A percentile compares a stretch with the other conserved stretches of the same genome.
phyloP scores from a whole-genome alignment of 2,888 invertebrate species.

The Luperina testacea region DNA sequence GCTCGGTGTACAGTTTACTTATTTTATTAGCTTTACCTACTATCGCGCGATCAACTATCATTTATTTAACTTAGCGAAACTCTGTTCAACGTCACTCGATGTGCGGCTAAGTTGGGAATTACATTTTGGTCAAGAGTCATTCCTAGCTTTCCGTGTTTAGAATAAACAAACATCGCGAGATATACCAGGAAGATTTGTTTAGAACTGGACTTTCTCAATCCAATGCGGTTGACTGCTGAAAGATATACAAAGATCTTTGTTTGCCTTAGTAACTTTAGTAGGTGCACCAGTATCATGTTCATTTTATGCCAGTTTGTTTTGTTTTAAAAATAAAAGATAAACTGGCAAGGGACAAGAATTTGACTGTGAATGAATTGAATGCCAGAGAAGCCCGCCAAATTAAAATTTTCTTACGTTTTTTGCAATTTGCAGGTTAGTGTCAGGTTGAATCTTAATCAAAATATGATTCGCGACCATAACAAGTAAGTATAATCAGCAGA shows the following conservation, averaged over 20 bases:
- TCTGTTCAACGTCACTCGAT: constrained; percentile 71
- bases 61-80: constrained; percentile 54
- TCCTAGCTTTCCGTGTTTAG: constrained; percentile 67
- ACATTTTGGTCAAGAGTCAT: constrained; percentile 72
- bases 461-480: too few relatives aligned
- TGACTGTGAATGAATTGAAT: neutral
- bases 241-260: constrained; percentile 54
- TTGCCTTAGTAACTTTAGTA: constrained; percentile 53
- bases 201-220: constrained; percentile 59
- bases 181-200: constrained; percentile 44
- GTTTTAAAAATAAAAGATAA: constrained; percentile 3
- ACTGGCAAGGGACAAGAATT: neutral
- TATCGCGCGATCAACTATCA: constrained; percentile 37
- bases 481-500: too few relatives aligned
- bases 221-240: constrained; percentile 24
- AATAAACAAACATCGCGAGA: constrained; percentile 72
- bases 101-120: constrained; percentile 64
- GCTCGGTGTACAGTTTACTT: constrained; percentile 18
- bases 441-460: too few relatives aligned
- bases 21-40: constrained; percentile 36
- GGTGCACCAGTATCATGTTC: constrained; percentile 37
- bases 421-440: too few relatives aligned
- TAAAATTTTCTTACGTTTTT: too few relatives aligned
- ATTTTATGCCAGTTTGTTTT: constrained; percentile 7
- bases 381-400: too few relatives aligned